Percentiles rank a stretch among this genome's conserved stretches.
Conservation (phyloP, 2,888 invertebrate genomes). For the Auanema freiburgensis region DNA sequence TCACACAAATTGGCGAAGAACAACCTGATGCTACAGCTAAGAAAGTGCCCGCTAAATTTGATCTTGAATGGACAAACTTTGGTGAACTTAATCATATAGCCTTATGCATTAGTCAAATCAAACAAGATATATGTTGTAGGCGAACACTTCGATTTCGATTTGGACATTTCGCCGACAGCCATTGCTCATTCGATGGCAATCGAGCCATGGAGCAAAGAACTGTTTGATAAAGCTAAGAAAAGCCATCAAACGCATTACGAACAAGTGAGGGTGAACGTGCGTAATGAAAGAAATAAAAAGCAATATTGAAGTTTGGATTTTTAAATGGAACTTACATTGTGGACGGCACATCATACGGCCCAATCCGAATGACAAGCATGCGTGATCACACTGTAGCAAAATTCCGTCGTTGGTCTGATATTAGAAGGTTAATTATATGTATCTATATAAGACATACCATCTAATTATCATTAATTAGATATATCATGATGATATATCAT, state of each 20-base stretch:
- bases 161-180: slow-evolving; percentile 73
- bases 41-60: slow-evolving; percentile 70
- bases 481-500: slow-evolving; percentile 77
- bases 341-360: slow-evolving; percentile 24
- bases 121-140: slow-evolving; percentile 30
- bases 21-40: slow-evolving; percentile 17
- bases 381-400: slow-evolving; percentile 80
- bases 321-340: slow-evolving; percentile 40
- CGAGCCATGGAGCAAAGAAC: slow-evolving; percentile 76
- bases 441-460: neutral
- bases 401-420: slow-evolving; percentile 52
- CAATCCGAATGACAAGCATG: slow-evolving; percentile 73
- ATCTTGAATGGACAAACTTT: slow-evolving; percentile 73
- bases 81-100: too few relatives aligned
- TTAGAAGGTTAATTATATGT: slow-evolving; percentile 42
- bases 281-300: neutral
- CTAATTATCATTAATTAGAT: slow-evolving; percentile 34
- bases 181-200: slow-evolving; percentile 77
- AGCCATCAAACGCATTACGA: slow-evolving; percentile 84
- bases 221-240: slow-evolving; percentile 74
- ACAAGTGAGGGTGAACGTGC: slow-evolving; percentile 68
- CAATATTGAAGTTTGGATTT: slow-evolving; percentile 43
- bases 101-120: slow-evolving; percentile 1
- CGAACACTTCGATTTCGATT: slow-evolving; percentile 77
- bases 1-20: slow-evolving; percentile 32